phyloP scores from a whole-genome alignment of 2,888 invertebrate species.

The Thumatha senex region DNA sequence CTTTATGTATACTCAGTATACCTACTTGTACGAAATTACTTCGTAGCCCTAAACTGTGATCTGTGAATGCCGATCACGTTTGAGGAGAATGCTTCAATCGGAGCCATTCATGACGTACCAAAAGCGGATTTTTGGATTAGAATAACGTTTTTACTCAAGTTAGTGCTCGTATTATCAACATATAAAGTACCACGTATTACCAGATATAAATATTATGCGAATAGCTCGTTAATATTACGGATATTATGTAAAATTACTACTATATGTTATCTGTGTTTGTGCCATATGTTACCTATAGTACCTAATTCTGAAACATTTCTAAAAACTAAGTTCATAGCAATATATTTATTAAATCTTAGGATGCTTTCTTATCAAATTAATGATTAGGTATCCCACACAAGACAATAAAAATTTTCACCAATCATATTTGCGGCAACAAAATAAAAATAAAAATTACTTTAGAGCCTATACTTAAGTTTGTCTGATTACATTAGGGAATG shows the following conservation, averaged over 20 bases:
- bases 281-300: too few species aligned
- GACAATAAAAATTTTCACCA: constrained; percentile 32
- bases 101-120: constrained; percentile 36
- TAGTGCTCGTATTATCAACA: constrained; percentile 11
- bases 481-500: constrained; percentile 49
- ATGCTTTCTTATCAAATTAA: constrained; percentile 3
- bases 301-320: too few species aligned
- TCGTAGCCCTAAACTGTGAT: constrained; percentile 9
- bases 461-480: constrained; percentile 36
- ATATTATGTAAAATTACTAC: too few species aligned
- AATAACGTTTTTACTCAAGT: constrained; percentile 27
- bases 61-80: constrained; percentile 37
- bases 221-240: too few species aligned
- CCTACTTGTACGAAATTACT: constrained; percentile 12
- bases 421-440: constrained; percentile 45
- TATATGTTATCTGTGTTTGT: too few species aligned
- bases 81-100: constrained; percentile 34
- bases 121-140: constrained; percentile 36
- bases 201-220: too few species aligned
- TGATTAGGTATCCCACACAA: background rate
- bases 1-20: background rate
- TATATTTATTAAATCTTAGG: too few species aligned
- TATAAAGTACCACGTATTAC: background rate
- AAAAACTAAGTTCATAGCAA: too few species aligned
- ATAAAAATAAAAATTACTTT: constrained; percentile 49